Evolutionary conservation across 1,140 invertebrate species (phyloP).

Genomic region (Cotesia glomerata): DNA sequence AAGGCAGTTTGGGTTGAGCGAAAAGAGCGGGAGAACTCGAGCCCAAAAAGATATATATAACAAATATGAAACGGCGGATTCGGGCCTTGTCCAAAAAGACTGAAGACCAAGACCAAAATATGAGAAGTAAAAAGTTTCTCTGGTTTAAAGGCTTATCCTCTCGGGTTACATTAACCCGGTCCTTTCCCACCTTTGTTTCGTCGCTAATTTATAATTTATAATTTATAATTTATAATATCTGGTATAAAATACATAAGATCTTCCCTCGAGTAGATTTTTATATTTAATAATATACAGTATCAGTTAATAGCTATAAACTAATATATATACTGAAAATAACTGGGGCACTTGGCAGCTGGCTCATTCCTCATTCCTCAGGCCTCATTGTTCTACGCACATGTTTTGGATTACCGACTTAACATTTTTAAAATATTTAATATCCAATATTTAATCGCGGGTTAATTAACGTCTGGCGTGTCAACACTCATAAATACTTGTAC

Average conservation of each 20-base stretch:
- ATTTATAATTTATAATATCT: no score
- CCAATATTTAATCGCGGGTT: no score
- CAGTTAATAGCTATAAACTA: no score
- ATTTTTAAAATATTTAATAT: no score
- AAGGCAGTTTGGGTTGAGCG: background rate
- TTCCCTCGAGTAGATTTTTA: no score
- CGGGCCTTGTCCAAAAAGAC: background rate
- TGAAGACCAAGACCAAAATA: background rate
- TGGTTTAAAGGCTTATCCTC: background rate
- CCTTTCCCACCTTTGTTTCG: background rate
- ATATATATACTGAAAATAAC: no score
- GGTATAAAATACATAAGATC: no score
- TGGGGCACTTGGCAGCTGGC: background rate
- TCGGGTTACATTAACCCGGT: background rate
- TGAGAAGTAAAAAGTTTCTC: no score
- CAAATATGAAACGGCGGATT: no score
- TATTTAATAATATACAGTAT: background rate
- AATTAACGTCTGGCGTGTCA: no score
- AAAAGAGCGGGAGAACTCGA: constrained; percentile 1
- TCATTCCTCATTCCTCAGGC: background rate
- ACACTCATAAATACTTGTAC: no score
- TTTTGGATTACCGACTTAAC: background rate
- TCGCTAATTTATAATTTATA: background rate
- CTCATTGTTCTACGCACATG: constrained; percentile 6
- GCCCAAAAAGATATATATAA: background rate